A percentile compares a stretch with the other conserved stretches of the same genome.
phyloP scores from a whole-genome alignment of 2,888 invertebrate genomes.

The Subacronicta megacephala region DNA sequence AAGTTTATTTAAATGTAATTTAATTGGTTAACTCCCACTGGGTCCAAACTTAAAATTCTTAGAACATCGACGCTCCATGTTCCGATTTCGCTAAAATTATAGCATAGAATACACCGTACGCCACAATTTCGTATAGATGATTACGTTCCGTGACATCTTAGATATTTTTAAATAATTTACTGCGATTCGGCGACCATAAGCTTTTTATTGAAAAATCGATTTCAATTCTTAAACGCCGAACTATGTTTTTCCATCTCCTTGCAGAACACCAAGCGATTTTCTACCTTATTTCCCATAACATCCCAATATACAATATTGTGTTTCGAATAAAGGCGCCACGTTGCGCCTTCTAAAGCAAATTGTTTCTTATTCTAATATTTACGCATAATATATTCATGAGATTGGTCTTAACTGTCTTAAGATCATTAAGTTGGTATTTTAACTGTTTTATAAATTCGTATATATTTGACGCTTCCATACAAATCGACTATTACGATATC shows the following conservation, averaged over 20 bases:
- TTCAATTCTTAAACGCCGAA: constrained; percentile 34
- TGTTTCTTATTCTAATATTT: constrained; percentile 75
- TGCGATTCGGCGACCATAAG: constrained; percentile 45
- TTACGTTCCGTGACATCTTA: constrained; percentile 47
- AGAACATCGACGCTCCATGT: constrained; percentile 32
- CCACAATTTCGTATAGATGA: constrained; percentile 54
- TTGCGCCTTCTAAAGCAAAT: constrained; percentile 57
- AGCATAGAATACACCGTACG: constrained; percentile 17
- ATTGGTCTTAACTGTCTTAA: constrained; percentile 75
- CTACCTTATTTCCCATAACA: constrained; percentile 25
- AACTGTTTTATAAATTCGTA: constrained; percentile 77
- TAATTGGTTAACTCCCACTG: constrained; percentile 56
- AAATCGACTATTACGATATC: constrained; percentile 76
- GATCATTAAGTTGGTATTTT: constrained; percentile 77
- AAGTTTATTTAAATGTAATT: constrained; percentile 32
- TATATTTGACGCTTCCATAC: constrained; percentile 74
- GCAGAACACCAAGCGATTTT: constrained; percentile 28
- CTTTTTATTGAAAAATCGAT: constrained; percentile 60
- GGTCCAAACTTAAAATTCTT: constrained; percentile 38
- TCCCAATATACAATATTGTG: constrained; percentile 28
- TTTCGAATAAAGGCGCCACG: constrained; percentile 40
- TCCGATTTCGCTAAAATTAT: constrained; percentile 13
- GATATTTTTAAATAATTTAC: constrained; percentile 58
- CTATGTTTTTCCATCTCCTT: constrained; percentile 20
- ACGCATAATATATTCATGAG: constrained; percentile 80